Evolutionary conservation across 2,797 vertebrate genomes (phyloP).

Genomic region (Masticophis lateralis): DNA sequence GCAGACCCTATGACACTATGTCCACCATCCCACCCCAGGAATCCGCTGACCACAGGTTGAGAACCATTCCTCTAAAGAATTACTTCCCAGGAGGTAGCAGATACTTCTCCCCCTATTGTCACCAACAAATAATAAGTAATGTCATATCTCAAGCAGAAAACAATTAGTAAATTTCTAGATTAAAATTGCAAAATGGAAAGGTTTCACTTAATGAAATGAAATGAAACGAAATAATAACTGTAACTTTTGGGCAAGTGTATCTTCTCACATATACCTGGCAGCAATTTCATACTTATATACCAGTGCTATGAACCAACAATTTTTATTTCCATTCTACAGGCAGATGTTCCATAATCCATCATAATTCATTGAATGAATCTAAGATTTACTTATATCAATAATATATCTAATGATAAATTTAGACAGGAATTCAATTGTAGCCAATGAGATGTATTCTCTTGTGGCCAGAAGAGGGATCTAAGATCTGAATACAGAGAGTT

Average conservation of each 20-base stretch:
- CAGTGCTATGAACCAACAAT: not conserved
- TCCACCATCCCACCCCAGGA: too few relatives aligned
- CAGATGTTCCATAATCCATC: not conserved
- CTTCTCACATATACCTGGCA: not conserved
- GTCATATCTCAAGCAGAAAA: not conserved
- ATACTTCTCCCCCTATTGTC: not conserved
- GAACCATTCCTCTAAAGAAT: not conserved
- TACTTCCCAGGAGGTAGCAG: not conserved
- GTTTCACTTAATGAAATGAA: not conserved
- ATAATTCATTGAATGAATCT: not conserved
- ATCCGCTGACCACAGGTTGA: not conserved
- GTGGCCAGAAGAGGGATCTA: not conserved
- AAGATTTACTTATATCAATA: not conserved
- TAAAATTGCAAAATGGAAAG: not conserved
- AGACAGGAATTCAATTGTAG: not conserved
- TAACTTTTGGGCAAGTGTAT: not conserved
- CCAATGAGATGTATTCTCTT: not conserved
- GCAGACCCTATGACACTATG: not conserved
- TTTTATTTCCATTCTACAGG: not conserved
- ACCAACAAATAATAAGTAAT: not conserved
- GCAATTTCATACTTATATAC: not conserved
- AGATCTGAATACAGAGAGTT: not conserved
- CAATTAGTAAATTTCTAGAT: not conserved
- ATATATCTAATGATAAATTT: not conserved
- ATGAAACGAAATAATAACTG: not conserved